These are phyloP conservation scores for Phorcus lineatus DNA, from an alignment of 2,888 invertebrate species.

Conservation along the genomic window DNA sequence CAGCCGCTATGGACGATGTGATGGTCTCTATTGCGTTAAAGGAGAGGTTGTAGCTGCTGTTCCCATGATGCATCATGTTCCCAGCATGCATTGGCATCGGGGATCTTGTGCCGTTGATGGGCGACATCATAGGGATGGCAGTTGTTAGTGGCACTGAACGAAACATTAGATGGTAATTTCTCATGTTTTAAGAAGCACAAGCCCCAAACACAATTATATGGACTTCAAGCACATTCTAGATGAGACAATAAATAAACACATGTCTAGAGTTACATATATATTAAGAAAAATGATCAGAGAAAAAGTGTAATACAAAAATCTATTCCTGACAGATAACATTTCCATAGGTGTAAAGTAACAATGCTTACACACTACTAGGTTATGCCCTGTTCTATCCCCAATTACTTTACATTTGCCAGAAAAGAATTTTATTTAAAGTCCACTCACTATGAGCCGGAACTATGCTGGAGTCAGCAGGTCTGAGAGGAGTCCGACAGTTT, in stretches of 20 bases:
- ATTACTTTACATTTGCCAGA: not conserved
- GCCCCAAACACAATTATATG: too few species aligned
- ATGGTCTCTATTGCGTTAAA: constrained; percentile 57
- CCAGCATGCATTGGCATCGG: not conserved
- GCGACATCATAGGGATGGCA: not conserved
- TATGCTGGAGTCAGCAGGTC: constrained; percentile 5
- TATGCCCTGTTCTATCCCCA: not conserved
- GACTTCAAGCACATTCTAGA: too few species aligned
- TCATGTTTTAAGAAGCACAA: not conserved
- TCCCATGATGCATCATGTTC: not conserved
- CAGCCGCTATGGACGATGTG: constrained; percentile 66
- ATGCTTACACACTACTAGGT: too few species aligned
- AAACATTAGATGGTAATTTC: not conserved
- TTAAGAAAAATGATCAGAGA: too few species aligned
- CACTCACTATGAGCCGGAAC: not conserved
- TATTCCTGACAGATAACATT: too few species aligned
- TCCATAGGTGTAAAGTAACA: too few species aligned
- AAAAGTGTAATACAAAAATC: too few species aligned
- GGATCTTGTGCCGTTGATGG: not conserved
- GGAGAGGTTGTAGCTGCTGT: constrained; percentile 27
- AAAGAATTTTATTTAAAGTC: not conserved
- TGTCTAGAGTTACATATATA: too few species aligned
- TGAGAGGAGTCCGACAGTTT: constrained; percentile 65
- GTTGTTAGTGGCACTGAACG: constrained; percentile 9
- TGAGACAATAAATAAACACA: too few species aligned